A percentile compares a stretch with the other conserved stretches of the same genome.
Evolutionary conservation across 2,113 vertebrate species (phyloP).

Genomic region (Scatophagus argus): DNA sequence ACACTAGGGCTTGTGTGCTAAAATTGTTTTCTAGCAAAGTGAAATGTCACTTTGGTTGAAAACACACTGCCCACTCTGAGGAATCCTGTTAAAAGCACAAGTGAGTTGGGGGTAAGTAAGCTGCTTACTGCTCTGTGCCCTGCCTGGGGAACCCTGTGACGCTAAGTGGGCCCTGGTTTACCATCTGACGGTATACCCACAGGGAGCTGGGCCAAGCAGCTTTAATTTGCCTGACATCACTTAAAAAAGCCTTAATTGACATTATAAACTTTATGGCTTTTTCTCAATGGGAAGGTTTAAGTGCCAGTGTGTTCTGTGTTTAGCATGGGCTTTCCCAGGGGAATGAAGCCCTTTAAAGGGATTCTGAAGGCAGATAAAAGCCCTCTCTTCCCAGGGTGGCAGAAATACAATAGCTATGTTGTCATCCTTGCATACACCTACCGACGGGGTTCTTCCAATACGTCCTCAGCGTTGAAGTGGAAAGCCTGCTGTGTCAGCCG

Average conservation of each 20-base stretch:
- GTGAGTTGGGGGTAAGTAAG: conserved; percentile 64
- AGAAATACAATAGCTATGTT: conserved; percentile 79
- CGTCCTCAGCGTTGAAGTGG: conserved; percentile 62
- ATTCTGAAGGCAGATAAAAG: conserved; percentile 79
- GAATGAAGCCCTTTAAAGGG: conserved; percentile 73
- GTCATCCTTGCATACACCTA: conserved; percentile 69
- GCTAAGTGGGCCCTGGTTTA: conserved; percentile 66
- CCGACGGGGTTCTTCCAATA: conserved; percentile 54
- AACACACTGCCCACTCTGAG: conserved; percentile 16
- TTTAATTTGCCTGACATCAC: conserved; percentile 76
- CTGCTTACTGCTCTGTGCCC: conserved; percentile 63
- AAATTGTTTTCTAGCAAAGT: conserved; percentile 35
- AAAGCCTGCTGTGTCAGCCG: conserved; percentile 72
- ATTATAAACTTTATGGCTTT: conserved; percentile 77
- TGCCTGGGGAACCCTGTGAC: conserved; percentile 61
- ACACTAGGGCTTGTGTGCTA: background rate
- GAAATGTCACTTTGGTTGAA: conserved; percentile 47
- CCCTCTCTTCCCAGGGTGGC: conserved; percentile 63
- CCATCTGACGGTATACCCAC: conserved; percentile 65
- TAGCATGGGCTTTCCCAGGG: conserved; percentile 52
- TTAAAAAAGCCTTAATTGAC: conserved; percentile 77
- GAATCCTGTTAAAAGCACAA: conserved; percentile 49
- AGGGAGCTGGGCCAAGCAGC: conserved; percentile 58
- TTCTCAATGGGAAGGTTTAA: conserved; percentile 73
- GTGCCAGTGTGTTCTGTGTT: conserved; percentile 68